A percentile compares a stretch with the other conserved stretches of the same genome.
Conservation (phyloP, 2,888 invertebrate species). For the Anarsia innoxiella region DNA sequence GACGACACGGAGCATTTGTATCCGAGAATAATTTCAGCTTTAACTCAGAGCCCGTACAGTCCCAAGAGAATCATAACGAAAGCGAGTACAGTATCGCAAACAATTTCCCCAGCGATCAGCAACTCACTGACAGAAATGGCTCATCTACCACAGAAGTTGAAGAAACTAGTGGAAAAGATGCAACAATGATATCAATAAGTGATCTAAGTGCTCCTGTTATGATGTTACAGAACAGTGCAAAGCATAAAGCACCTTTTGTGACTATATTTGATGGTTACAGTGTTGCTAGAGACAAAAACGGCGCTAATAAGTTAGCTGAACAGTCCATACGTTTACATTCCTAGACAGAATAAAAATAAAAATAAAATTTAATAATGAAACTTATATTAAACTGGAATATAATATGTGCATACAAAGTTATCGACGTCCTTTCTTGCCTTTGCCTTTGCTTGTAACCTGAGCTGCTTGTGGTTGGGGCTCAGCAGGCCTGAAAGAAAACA, state of each 20-base stretch:
- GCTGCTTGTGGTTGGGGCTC: constrained; percentile 60
- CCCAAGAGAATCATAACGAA: constrained; percentile 48
- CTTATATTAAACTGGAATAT: constrained; percentile 9
- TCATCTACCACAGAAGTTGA: constrained; percentile 54
- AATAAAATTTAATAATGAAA: constrained; percentile 9
- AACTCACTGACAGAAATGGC: constrained; percentile 57
- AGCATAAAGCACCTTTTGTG: constrained; percentile 37
- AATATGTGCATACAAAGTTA: constrained; percentile 29
- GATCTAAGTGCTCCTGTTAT: constrained; percentile 22
- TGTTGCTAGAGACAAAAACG: constrained; percentile 58
- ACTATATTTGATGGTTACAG: constrained; percentile 66
- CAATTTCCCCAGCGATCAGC: constrained; percentile 55
- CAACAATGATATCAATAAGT: constrained; percentile 37
- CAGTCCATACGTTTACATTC: constrained; percentile 48
- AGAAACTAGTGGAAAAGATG: constrained; percentile 54
- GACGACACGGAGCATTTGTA: constrained; percentile 51
- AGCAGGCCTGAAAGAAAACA: constrained; percentile 59
- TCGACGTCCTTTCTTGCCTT: constrained; percentile 69
- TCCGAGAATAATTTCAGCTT: constrained; percentile 35
- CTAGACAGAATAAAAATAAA: constrained; percentile 18
- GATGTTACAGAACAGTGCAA: constrained; percentile 22
- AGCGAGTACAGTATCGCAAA: constrained; percentile 42
- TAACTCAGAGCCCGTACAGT: constrained; percentile 39
- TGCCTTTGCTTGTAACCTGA: constrained; percentile 51
- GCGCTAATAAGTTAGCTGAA: constrained; percentile 51